These are phyloP conservation scores for Lymantria monacha DNA, from an alignment of 2,888 invertebrate species.

Conservation along the genomic window DNA sequence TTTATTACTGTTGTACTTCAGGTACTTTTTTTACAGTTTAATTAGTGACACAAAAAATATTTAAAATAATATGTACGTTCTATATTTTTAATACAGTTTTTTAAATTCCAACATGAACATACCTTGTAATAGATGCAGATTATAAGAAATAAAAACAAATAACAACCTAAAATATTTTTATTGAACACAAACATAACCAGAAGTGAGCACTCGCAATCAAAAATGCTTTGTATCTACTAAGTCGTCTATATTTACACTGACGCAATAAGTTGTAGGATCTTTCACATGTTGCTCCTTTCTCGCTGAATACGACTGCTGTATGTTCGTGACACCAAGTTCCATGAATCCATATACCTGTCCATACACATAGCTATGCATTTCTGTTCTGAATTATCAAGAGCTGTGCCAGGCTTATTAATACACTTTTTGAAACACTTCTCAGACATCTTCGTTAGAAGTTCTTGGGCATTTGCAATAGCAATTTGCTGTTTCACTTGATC, in stretches of 20 bases:
- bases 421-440: conserved; percentile 99
- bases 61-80: too few species aligned
- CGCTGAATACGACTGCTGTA: conserved; percentile 93
- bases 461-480: conserved; percentile 96
- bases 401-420: conserved; percentile 93
- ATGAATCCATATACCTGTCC: conserved; percentile 98
- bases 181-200: conserved; percentile 65
- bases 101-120: too few species aligned
- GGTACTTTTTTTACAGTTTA: too few species aligned
- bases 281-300: conserved; percentile 86
- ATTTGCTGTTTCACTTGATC: conserved; percentile 97
- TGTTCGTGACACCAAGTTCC: conserved; percentile 95
- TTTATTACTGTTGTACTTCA: too few species aligned
- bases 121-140: too few species aligned
- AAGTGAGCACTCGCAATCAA: conserved; percentile 54
- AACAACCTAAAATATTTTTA: conserved; percentile 61
- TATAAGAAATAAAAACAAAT: conserved; percentile 24
- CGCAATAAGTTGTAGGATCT: conserved; percentile 39
- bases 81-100: too few species aligned
- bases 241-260: conserved; percentile 70
- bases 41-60: too few species aligned
- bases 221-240: conserved; percentile 66
- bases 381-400: conserved; percentile 94
- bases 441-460: conserved; percentile 97
- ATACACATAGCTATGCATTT: conserved; percentile 99